Evolutionary conservation across 1,140 invertebrate species (phyloP).

Genomic region (Bombus difficillimus): DNA sequence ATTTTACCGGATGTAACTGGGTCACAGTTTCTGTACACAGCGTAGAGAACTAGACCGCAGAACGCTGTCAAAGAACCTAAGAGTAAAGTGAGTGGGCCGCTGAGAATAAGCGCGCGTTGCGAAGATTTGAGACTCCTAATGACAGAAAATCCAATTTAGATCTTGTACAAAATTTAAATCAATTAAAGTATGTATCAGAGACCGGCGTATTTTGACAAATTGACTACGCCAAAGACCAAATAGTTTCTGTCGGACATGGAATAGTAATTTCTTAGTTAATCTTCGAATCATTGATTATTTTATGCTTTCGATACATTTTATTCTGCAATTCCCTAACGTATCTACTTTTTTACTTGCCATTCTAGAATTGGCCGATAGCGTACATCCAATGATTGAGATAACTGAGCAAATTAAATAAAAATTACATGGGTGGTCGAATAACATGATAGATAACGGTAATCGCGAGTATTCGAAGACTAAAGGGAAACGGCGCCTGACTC

Average conservation of each 20-base stretch:
- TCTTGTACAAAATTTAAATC: not conserved
- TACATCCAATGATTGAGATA: too few relatives aligned
- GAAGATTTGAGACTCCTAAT: slow-evolving; percentile 84
- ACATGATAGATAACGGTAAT: too few relatives aligned
- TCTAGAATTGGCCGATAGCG: too few relatives aligned
- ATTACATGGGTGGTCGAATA: too few relatives aligned
- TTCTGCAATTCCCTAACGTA: too few relatives aligned
- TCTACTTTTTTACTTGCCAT: too few relatives aligned
- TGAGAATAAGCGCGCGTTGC: slow-evolving; percentile 85
- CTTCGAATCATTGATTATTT: not conserved
- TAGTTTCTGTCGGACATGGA: not conserved
- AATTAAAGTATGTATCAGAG: not conserved
- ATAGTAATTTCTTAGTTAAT: not conserved
- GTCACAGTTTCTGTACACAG: slow-evolving; percentile 90
- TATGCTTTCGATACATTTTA: too few relatives aligned
- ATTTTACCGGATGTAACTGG: slow-evolving; percentile 86
- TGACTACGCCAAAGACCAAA: not conserved
- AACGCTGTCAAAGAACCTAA: slow-evolving; percentile 87
- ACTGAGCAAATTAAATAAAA: too few relatives aligned
- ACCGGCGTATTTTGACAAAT: not conserved
- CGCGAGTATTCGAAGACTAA: not conserved
- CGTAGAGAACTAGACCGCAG: slow-evolving; percentile 90
- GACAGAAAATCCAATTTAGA: not conserved
- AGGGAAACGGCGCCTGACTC: not conserved
- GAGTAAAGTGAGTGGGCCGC: slow-evolving; percentile 85